Base-by-base conservation (phyloP, 1,140 invertebrate species). In the Fopius arisanus region DNA sequence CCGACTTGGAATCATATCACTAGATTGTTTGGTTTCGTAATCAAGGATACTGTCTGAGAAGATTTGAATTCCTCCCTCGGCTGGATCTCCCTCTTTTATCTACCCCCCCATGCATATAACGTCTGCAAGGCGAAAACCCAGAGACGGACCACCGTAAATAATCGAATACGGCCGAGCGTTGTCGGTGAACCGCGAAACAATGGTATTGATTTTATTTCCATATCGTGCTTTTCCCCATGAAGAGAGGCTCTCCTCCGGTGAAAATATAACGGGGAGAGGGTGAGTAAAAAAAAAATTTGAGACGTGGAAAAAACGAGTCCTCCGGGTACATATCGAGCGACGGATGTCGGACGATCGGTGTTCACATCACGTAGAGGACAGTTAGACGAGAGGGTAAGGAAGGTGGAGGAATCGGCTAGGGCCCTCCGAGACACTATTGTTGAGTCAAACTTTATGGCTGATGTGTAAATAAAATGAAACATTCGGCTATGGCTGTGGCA, bases 201-300 rank as follows among this genome's bases (percentile, higher is more conserved):
- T 86, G 74, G 75, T 87, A 87, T 87, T 83, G 86, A 87, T 87
- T 86, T 87, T 87, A 87, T 87, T 87, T 87, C 81, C 84, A 87
- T 87, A 86, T 84, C 80, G 78, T 75, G 74, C 71, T 74, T 70
- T 72, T 67, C 66, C 67, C 65, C n/a, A n/a, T n/a, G n/a, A n/a
- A n/a, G n/a, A n/a, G n/a, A n/a, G n/a, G 9, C 23, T 26, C 21
- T 59, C 21, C 19, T 51, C 26, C 54, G 23, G 23, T 5, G 19
- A 59, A 26, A 59, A 59, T 37, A 37, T 14, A 6, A 3, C 5
- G 12, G 9, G n/a, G n/a, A n/a, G n/a, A n/a, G n/a, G n/a, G n/a
- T n/a, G n/a, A n/a, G n/a, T n/a, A n/a, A 28, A 54, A 43, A 69
- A 29, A 40, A 67, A 67, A 40, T 26, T 48, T 31, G 48, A 62